These are phyloP conservation scores for Anodontia alba DNA, from an alignment of 2,888 invertebrate species.

Conservation along the genomic window DNA sequence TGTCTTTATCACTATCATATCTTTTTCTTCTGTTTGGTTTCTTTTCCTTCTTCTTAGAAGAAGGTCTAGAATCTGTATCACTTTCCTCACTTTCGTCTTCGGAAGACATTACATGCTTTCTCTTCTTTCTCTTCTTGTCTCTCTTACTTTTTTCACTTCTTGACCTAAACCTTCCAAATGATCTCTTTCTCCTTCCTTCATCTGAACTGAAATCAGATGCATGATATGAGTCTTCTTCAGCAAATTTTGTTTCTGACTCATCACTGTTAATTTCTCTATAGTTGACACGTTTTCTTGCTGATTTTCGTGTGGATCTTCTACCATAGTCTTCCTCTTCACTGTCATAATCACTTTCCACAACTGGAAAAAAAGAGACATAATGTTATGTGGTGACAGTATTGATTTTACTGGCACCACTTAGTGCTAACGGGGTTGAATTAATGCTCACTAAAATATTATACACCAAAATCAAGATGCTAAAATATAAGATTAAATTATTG, in stretches of 20 bases:
- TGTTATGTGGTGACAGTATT: no score
- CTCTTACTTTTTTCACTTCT: constrained; percentile 38
- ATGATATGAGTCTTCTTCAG: constrained; percentile 64
- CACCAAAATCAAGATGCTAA: no score
- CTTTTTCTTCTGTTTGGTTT: constrained; percentile 27
- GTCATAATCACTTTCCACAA: constrained; percentile 76
- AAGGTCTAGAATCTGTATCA: constrained; percentile 22
- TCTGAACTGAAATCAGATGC: constrained; percentile 63
- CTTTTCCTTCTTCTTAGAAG: constrained; percentile 32
- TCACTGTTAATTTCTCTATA: constrained; percentile 73
- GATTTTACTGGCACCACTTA: no score
- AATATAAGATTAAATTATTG: no score
- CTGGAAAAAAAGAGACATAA: constrained; percentile 50
- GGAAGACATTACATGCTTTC: constrained; percentile 34
- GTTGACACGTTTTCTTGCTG: constrained; percentile 62
- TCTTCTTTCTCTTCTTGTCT: constrained; percentile 28
- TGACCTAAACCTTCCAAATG: neutral
- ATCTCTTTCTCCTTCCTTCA: constrained; percentile 38
- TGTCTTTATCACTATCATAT: constrained; percentile 14
- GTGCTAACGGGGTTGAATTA: no score
- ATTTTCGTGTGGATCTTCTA: constrained; percentile 64
- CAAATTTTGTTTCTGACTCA: constrained; percentile 66
- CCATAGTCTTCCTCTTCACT: constrained; percentile 68
- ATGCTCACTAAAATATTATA: no score
- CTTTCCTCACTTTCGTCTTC: constrained; percentile 36